These are phyloP conservation scores for Monarcha castaneiventris DNA, from an alignment of 2,113 vertebrate species.

Conservation along the genomic window DNA sequence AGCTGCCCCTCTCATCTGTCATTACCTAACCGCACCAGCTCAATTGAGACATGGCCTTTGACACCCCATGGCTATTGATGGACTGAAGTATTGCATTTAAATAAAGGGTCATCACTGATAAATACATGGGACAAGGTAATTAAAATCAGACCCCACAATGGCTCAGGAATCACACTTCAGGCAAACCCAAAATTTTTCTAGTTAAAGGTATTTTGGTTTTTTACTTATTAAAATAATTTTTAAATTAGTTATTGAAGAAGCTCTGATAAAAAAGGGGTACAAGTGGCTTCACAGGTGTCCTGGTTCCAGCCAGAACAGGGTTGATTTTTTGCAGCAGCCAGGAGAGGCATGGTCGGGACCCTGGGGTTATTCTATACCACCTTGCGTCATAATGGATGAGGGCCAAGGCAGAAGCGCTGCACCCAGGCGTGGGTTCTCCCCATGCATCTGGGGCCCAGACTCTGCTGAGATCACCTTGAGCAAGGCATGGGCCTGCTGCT, in stretches of 20 bases:
- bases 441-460: background rate
- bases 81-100: background rate
- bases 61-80: background rate
- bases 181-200: background rate
- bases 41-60: background rate
- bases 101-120: background rate
- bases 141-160: background rate
- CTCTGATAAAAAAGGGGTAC: background rate
- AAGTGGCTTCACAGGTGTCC: background rate
- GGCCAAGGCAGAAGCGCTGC: background rate
- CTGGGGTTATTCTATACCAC: background rate
- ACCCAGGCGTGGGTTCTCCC: background rate
- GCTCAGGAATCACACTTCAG: background rate
- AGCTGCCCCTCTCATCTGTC: background rate
- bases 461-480: background rate
- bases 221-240: background rate
- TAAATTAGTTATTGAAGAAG: background rate
- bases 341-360: too few species aligned
- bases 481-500: background rate
- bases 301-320: background rate
- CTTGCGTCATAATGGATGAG: fast-evolving
- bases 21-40: background rate
- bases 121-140: background rate
- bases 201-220: background rate
- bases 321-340: background rate